Percentiles rank a stretch among this genome's conserved stretches.
Evolutionary conservation across 2,113 vertebrate species (phyloP).

Genomic region (Mus musculus): DNA sequence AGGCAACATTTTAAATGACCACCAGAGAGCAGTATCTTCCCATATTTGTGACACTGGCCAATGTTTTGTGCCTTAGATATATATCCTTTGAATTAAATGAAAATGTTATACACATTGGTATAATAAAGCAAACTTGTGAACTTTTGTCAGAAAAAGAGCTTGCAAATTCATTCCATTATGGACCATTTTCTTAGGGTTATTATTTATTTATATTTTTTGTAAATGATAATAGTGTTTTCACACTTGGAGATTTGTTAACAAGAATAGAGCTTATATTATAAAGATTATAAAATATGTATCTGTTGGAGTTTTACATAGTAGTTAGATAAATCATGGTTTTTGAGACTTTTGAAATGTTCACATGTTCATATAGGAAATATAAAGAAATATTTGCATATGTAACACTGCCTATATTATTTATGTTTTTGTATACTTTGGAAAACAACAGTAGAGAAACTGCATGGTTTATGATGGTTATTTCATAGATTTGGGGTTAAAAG

Average conservation of each 20-base stretch:
- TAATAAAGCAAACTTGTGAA: constrained; percentile 33
- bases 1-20: constrained; percentile 48
- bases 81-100: neutral
- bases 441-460: neutral
- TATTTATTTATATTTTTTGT: neutral
- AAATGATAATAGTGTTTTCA: constrained; percentile 24
- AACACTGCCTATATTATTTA: neutral
- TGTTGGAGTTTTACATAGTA: constrained; percentile 5
- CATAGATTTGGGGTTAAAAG: neutral
- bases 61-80: neutral
- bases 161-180: constrained; percentile 19
- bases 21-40: constrained; percentile 50
- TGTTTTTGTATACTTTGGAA: constrained; percentile 19
- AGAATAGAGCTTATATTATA: neutral
- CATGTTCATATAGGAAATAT: constrained; percentile 42
- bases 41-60: neutral
- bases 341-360: constrained; percentile 7
- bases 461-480: neutral
- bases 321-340: constrained; percentile 26
- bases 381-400: constrained; percentile 31
- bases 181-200: neutral
- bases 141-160: constrained; percentile 10
- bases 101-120: neutral
- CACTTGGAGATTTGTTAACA: neutral
- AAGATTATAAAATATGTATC: constrained; percentile 14